These are phyloP conservation scores for Lampris megalopsis DNA, from an alignment of 2,113 vertebrate genomes.

Conservation along the genomic window DNA sequence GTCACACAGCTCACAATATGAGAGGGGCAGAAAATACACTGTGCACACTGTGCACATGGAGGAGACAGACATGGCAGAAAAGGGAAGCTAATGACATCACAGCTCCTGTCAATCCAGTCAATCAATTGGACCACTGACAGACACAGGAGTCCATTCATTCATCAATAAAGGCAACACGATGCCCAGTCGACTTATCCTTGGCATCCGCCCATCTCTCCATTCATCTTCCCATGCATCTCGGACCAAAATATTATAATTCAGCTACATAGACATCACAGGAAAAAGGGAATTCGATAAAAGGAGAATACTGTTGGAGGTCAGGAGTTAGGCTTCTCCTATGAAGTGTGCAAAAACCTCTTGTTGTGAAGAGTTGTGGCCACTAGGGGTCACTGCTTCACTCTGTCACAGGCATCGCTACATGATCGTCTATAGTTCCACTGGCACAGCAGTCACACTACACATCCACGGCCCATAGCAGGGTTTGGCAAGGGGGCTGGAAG, in stretches of 20 bases:
- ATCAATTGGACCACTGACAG: slow-evolving; percentile 68
- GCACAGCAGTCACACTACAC: slow-evolving; percentile 59
- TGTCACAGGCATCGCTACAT: slow-evolving; percentile 44
- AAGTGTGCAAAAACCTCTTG: slow-evolving; percentile 72
- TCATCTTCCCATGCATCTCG: slow-evolving; percentile 30
- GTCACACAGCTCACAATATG: slow-evolving; percentile 79
- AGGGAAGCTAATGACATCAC: slow-evolving; percentile 51
- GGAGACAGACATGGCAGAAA: slow-evolving; percentile 25
- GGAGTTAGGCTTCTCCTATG: slow-evolving; percentile 58
- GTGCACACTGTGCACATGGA: slow-evolving; percentile 69
- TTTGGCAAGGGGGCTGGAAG: slow-evolving; percentile 18
- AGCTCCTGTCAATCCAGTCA: slow-evolving; percentile 66
- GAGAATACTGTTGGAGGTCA: slow-evolving; percentile 73
- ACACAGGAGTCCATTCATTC: slow-evolving; percentile 60
- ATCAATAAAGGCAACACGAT: slow-evolving; percentile 31
- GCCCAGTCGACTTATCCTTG: background rate
- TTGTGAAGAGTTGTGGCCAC: slow-evolving; percentile 50
- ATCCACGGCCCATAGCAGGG: slow-evolving; percentile 38
- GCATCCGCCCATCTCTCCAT: slow-evolving; percentile 11
- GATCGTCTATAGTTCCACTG: slow-evolving; percentile 36
- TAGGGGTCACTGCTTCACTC: slow-evolving; percentile 53
- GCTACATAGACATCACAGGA: slow-evolving; percentile 55
- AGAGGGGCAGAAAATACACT: slow-evolving; percentile 49
- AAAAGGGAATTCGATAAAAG: slow-evolving; percentile 30
- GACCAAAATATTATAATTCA: slow-evolving; percentile 36